Evolutionary conservation across 2,113 vertebrate species (phyloP).

Genomic region (Centropus unirufus): DNA sequence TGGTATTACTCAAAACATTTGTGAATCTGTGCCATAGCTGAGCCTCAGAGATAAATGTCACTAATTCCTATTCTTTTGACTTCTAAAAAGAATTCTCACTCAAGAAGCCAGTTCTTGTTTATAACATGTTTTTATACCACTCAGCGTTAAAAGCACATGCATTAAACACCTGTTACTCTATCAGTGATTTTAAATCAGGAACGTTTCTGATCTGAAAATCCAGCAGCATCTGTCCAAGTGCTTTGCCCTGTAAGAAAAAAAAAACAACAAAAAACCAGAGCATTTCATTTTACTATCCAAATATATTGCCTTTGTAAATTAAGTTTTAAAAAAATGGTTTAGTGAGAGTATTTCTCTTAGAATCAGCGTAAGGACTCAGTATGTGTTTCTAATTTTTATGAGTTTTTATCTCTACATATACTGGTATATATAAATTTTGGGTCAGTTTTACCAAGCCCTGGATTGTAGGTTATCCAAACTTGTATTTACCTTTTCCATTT

Average conservation of each 20-base stretch:
- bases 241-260: conserved; percentile 82
- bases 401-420: too few relatives aligned
- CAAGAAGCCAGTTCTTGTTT: conserved; percentile 45
- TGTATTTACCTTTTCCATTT: not conserved
- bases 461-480: not conserved
- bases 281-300: not conserved
- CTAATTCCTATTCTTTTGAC: not conserved
- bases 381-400: not conserved
- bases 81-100: not conserved
- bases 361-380: not conserved
- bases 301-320: not conserved
- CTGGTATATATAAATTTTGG: not conserved
- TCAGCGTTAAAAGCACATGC: not conserved
- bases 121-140: conserved; percentile 4
- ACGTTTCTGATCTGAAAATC: conserved; percentile 84
- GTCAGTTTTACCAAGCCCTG: not conserved
- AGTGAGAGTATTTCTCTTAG: not conserved
- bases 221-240: conserved; percentile 88
- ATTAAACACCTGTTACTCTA: conserved; percentile 71
- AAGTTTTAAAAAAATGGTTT: not conserved
- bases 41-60: conserved; percentile 16
- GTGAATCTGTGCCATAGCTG: conserved; percentile 24
- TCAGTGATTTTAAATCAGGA: conserved; percentile 86
- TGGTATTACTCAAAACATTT: conserved; percentile 35
- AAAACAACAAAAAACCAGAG: not conserved